phyloP scores from a whole-genome alignment of 1,140 invertebrate species.

The Anastrepha ludens region DNA sequence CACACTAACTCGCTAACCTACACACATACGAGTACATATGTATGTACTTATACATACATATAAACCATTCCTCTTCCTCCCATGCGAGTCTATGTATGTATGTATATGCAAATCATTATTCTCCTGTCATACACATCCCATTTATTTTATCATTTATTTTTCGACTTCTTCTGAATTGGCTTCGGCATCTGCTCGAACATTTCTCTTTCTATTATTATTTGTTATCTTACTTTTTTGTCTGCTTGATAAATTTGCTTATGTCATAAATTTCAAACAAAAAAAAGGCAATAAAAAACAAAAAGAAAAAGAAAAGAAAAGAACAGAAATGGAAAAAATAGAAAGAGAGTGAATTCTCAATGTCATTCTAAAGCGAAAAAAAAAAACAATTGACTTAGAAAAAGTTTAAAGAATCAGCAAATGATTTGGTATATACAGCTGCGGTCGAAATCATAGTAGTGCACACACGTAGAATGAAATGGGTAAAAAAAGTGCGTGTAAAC shows the following conservation, averaged over 20 bases:
- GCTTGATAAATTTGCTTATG: slow-evolving; percentile 34
- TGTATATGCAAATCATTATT: not conserved
- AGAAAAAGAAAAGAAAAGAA: not conserved
- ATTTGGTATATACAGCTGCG: too few relatives aligned
- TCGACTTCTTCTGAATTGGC: not conserved
- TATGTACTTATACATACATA: too few relatives aligned
- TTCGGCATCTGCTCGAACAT: not conserved
- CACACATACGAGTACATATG: too few relatives aligned
- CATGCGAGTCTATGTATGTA: not conserved
- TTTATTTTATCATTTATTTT: not conserved
- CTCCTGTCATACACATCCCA: not conserved
- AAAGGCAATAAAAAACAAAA: not conserved
- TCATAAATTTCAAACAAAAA: not conserved
- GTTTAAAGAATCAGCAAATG: too few relatives aligned
- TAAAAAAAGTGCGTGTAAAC: too few relatives aligned
- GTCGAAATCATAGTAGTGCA: too few relatives aligned
- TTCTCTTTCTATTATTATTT: not conserved
- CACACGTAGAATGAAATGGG: too few relatives aligned
- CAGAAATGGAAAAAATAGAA: not conserved
- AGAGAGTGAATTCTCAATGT: not conserved
- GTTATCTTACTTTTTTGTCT: not conserved
- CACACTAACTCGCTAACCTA: too few relatives aligned
- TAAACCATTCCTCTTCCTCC: not conserved
- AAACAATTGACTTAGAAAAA: not conserved
- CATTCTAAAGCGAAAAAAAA: slow-evolving; percentile 3